These are phyloP conservation scores for Odontocolon sp. DNA, from an alignment of 2,888 invertebrate genomes.

Conservation along the genomic window DNA sequence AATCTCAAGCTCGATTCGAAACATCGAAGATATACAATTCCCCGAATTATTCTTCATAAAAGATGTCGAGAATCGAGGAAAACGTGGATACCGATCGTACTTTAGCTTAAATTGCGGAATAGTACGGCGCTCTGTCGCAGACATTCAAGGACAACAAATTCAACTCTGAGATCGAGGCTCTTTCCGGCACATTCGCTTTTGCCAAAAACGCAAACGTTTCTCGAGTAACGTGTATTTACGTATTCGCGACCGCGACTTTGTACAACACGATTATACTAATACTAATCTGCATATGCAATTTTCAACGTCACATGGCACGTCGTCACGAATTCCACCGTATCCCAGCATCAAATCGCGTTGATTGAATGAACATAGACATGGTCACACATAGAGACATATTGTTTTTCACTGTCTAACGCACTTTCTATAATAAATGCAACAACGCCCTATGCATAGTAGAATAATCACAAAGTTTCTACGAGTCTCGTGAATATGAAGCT, in stretches of 20 bases:
- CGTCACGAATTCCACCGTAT: too few relatives aligned
- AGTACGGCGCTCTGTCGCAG: constrained; percentile 45
- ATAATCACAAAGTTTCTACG: background rate
- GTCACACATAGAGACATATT: background rate
- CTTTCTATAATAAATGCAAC: background rate
- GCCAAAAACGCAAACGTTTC: constrained; percentile 50
- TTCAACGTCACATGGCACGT: too few relatives aligned
- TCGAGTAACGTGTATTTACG: constrained; percentile 1
- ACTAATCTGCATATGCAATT: too few relatives aligned
- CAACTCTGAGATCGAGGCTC: constrained; percentile 35
- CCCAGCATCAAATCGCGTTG: too few relatives aligned
- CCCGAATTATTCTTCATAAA: background rate
- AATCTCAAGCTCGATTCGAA: background rate
- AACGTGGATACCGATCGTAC: background rate
- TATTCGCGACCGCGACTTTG: constrained; percentile 2
- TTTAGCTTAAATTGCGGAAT: constrained; percentile 50
- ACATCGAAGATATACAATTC: background rate
- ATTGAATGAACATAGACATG: background rate
- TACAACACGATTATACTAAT: background rate
- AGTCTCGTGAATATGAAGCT: constrained; percentile 4
- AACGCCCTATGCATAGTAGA: background rate
- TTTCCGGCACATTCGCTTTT: constrained; percentile 50
- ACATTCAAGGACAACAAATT: constrained; percentile 58
- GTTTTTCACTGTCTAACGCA: background rate
- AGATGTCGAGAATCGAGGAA: background rate